Conservation (phyloP, 2,113 vertebrate genomes). For the Urocitellus parryii region DNA sequence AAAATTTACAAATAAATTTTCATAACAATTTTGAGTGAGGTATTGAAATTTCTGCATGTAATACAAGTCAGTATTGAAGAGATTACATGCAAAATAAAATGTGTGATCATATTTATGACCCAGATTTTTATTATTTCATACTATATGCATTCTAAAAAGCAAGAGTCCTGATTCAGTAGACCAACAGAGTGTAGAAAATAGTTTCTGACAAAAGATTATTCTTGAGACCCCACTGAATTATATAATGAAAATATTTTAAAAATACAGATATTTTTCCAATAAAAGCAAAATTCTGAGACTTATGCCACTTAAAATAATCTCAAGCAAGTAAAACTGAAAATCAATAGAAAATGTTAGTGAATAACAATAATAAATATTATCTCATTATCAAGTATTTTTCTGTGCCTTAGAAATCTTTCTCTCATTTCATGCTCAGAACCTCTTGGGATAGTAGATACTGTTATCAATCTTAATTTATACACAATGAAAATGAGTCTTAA, state of each 20-base stretch:
- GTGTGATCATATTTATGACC: not conserved
- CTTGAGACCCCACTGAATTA: not conserved
- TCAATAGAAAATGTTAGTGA: not conserved
- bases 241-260: not conserved
- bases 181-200: not conserved
- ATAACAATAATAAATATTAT: slow-evolving; percentile 26
- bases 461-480: not conserved
- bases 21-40: not conserved
- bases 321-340: not conserved
- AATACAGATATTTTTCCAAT: not conserved
- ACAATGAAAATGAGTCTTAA: not conserved
- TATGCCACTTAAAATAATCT: slow-evolving; percentile 2
- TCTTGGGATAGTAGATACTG: not conserved
- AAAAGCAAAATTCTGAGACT: not conserved
- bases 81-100: not conserved
- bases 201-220: not conserved
- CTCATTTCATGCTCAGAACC: not conserved
- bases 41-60: not conserved
- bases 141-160: not conserved
- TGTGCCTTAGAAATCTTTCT: not conserved
- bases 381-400: not conserved
- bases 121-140: not conserved
- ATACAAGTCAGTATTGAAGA: not conserved
- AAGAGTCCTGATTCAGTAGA: not conserved
- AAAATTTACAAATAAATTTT: not conserved